phyloP scores from a whole-genome alignment of 2,888 invertebrate genomes.

The Andrena praecox region DNA sequence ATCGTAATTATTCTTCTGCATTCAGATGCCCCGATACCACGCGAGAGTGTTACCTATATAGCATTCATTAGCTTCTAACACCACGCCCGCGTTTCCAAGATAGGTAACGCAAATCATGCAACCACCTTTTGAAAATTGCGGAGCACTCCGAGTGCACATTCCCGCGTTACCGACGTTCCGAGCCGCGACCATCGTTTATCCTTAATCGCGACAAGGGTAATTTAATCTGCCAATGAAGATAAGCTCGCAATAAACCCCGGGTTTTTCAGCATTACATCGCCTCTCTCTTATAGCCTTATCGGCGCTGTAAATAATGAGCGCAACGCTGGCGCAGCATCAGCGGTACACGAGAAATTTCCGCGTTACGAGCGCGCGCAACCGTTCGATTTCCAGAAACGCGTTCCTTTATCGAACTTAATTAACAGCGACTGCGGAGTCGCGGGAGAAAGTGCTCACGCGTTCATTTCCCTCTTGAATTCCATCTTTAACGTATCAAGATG shows the following conservation, averaged over 20 bases:
- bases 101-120: neutral
- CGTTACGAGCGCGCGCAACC: neutral
- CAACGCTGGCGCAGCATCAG: neutral
- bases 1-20: too few relatives aligned
- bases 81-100: neutral
- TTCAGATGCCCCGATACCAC: too few relatives aligned
- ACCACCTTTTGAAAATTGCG: neutral
- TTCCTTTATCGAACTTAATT: slow-evolving; percentile 15
- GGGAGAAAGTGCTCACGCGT: slow-evolving; percentile 25
- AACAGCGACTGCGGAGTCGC: slow-evolving; percentile 5
- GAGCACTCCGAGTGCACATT: neutral
- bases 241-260: slow-evolving; percentile 14
- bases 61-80: neutral
- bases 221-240: slow-evolving; percentile 37
- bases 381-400: neutral
- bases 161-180: neutral
- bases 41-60: too few relatives aligned
- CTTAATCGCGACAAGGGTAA: slow-evolving; percentile 23
- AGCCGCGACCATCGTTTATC: slow-evolving; percentile 4
- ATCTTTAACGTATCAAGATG: neutral
- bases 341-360: slow-evolving; percentile 4
- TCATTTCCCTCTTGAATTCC: neutral
- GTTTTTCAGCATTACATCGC: neutral
- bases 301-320: slow-evolving; percentile 8
- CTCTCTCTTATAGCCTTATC: slow-evolving; percentile 11